phyloP scores from a whole-genome alignment of 2,797 vertebrate genomes.

The Microchirus variegatus region DNA sequence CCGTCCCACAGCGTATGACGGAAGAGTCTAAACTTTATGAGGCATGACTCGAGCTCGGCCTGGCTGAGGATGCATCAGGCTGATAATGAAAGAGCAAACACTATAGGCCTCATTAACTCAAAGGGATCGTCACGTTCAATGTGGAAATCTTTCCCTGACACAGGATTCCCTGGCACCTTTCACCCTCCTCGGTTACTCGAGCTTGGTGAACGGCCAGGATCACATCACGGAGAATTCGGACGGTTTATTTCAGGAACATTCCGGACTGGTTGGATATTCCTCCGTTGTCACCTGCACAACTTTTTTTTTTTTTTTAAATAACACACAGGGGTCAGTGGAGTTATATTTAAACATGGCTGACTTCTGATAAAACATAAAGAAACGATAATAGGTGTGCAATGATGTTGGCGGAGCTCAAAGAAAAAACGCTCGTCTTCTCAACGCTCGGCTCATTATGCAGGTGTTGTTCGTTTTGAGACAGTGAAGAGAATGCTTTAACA shows the following conservation, averaged over 20 bases:
- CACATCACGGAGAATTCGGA: conserved; percentile 47
- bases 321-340: conserved; percentile 26
- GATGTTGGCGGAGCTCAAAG: conserved; percentile 22
- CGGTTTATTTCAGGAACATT: conserved; percentile 34
- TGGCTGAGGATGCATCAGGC: conserved; percentile 43
- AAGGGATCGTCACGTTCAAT: conserved; percentile 51
- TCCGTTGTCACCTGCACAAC: conserved; percentile 22
- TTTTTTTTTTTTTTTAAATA: background rate
- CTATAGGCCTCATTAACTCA: conserved; percentile 66
- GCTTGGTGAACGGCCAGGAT: conserved; percentile 28
- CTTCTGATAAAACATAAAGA: conserved; percentile 16
- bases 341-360: background rate
- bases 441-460: conserved; percentile 52
- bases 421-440: conserved; percentile 39
- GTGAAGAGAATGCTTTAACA: conserved; percentile 63
- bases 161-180: conserved; percentile 37
- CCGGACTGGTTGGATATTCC: conserved; percentile 32
- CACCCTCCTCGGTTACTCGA: conserved; percentile 28
- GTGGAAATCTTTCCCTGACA: conserved; percentile 50
- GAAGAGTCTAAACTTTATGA: conserved; percentile 46
- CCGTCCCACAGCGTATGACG: conserved; percentile 5
- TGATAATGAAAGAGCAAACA: conserved; percentile 66
- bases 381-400: conserved; percentile 19
- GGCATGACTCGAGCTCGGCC: conserved; percentile 38
- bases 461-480: conserved; percentile 58